Base-by-base conservation (phyloP, 2,888 invertebrate genomes). In the Caenorhabditis sulstoni region DNA sequence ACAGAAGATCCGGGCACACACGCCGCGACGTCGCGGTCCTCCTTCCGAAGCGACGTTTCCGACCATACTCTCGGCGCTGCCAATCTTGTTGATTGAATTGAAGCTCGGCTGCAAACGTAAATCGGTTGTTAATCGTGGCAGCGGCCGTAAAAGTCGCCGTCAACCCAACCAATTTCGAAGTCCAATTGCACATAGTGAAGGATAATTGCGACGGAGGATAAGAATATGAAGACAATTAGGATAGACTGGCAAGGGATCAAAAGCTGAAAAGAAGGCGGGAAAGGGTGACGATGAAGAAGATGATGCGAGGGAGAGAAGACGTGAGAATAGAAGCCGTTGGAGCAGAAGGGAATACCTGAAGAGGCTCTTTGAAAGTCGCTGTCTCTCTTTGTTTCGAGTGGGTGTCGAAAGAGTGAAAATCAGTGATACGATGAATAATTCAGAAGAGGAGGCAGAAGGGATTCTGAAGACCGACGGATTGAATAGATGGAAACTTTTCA, bases 41-140 rank as follows among this genome's bases (percentile, higher is more conserved):
- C 45, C 45, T 1, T 45, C 52, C 18, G 52, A 59, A 44, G 44
- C 55, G 8, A 55, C 45, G 57, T 62, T 47, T 12, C 41, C 41
- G 7, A 62, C 62, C 68, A 68, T 67, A 23, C 41, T 68, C 39
- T 68, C 58, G 16, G 49, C 58, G 58, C 67, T 68, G 58, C 50
- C 39, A 58, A 68, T 50, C 53, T 68, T 49, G 53, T 53, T 68
- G 68, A 68, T 52, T 53, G 68, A 68, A 58, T 45, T 68, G 52
- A 65, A 52, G 37, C 41, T 22, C 23, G 68, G 59, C 68, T 68
- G 59, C 47, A 67, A 58, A 57, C 37, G 50, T 14, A 29, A 22
- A 66, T 39, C 39, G 9, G 22, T 23, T 29, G 23, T 29, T 52
- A 52, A 52, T 29, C 29, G 52, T 14, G 11, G 11, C 12, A 8